Evolutionary conservation across 1,140 invertebrate genomes (phyloP).

Genomic region (Whitmania pigra): DNA sequence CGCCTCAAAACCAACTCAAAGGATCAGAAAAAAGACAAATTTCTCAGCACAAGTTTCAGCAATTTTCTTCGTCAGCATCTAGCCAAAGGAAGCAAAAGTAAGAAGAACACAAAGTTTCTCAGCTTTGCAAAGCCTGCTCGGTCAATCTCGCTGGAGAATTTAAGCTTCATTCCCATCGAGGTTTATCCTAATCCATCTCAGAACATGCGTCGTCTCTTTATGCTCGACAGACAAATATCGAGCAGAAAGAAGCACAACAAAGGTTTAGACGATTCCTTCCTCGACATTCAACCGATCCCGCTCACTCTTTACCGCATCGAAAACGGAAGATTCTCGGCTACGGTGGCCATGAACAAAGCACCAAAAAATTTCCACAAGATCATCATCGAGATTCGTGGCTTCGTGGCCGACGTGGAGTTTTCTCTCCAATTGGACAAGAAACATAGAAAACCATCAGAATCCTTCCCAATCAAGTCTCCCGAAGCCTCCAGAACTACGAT

Average conservation of each 20-base stretch:
- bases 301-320: background rate
- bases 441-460: background rate
- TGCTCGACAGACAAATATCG: background rate
- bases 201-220: background rate
- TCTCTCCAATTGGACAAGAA: background rate
- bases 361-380: background rate
- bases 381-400: background rate
- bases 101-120: background rate
- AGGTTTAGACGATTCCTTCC: background rate
- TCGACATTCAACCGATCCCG: background rate
- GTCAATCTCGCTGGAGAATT: background rate
- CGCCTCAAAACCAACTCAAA: background rate
- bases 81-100: background rate
- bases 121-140: background rate
- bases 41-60: background rate
- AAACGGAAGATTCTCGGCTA: background rate
- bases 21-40: background rate
- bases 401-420: background rate
- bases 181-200: background rate
- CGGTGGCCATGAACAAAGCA: background rate
- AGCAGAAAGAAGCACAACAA: background rate
- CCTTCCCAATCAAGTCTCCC: too few species aligned
- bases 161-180: background rate
- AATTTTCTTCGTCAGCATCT: slow-evolving; percentile 2
- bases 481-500: too few species aligned